These are phyloP conservation scores for Pardosa pseudoannulata DNA, from an alignment of 2,888 invertebrate species.

Conservation along the genomic window DNA sequence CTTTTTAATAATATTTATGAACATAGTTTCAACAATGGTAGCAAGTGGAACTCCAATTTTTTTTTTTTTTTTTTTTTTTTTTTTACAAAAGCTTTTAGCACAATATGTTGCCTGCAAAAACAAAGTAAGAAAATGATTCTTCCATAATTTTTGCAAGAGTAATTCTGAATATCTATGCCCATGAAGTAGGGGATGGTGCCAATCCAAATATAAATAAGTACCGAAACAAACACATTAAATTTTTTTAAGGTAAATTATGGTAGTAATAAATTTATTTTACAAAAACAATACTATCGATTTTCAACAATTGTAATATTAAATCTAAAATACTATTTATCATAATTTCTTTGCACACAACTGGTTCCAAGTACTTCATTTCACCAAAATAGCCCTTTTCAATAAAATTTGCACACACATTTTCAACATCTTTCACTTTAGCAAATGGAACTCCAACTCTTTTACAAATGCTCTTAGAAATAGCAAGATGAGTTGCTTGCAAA, in stretches of 20 bases:
- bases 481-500: neutral
- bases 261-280: neutral
- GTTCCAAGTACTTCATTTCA: slow-evolving; percentile 7
- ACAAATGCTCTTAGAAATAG: slow-evolving; percentile 11
- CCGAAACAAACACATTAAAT: too few relatives aligned
- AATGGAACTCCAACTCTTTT: neutral
- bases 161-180: slow-evolving; percentile 19
- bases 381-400: neutral
- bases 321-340: slow-evolving; percentile 14
- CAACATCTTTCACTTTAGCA: neutral
- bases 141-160: neutral
- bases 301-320: slow-evolving; percentile 35
- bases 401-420: neutral
- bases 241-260: too few relatives aligned
- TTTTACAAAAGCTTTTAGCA: slow-evolving; percentile 8
- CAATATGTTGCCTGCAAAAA: neutral
- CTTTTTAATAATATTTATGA: neutral
- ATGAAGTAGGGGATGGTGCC: slow-evolving; percentile 17
- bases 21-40: neutral
- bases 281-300: slow-evolving; percentile 34
- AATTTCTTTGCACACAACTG: slow-evolving; percentile 24
- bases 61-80: too few relatives aligned
- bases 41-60: neutral
- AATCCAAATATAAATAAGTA: too few relatives aligned
- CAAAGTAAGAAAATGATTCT: neutral